A percentile compares a stretch with the other conserved stretches of the same genome.
These are phyloP conservation scores for Leptinotarsa defecta DNA, from an alignment of 1,140 invertebrate species.

Conservation along the genomic window DNA sequence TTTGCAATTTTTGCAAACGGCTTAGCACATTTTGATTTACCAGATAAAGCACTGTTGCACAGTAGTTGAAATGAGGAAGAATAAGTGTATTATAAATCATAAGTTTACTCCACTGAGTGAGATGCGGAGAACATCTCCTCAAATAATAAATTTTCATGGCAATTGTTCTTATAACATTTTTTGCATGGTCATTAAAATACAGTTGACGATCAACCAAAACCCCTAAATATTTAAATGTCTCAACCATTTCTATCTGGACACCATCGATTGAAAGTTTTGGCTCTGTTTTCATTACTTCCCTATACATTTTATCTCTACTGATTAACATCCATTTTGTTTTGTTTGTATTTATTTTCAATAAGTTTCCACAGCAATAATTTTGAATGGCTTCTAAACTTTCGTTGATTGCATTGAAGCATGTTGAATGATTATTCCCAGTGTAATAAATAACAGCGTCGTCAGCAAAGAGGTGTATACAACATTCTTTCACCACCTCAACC, in stretches of 20 bases:
- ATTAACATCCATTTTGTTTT: slow-evolving; percentile 5
- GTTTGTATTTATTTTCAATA: slow-evolving; percentile 10
- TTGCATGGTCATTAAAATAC: too few species aligned
- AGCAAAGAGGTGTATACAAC: slow-evolving; percentile 9
- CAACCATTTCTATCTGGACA: slow-evolving; percentile 7
- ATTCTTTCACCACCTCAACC: slow-evolving; percentile 5
- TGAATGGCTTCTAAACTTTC: slow-evolving; percentile 1
- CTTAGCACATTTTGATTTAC: too few species aligned
- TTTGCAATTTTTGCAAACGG: too few species aligned
- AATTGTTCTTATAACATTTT: too few species aligned
- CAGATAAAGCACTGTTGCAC: too few species aligned
- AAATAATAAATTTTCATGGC: too few species aligned
- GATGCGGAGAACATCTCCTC: too few species aligned
- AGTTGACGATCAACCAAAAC: too few species aligned
- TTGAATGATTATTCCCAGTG: background rate
- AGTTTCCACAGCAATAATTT: slow-evolving; percentile 3
- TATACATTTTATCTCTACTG: slow-evolving; percentile 8
- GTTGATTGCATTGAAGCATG: background rate
- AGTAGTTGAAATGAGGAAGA: too few species aligned
- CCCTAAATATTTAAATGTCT: too few species aligned
- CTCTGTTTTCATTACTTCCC: slow-evolving; percentile 1
- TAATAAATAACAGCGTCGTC: slow-evolving; percentile 5
- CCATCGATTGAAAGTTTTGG: background rate
- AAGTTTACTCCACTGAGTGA: too few species aligned
- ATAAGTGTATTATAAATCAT: too few species aligned